Percentiles rank a stretch among this genome's conserved stretches.
Evolutionary conservation across 53 echinoderm and acorn worm genomes (phyloP).

Genomic region (Echinarachnius parma): DNA sequence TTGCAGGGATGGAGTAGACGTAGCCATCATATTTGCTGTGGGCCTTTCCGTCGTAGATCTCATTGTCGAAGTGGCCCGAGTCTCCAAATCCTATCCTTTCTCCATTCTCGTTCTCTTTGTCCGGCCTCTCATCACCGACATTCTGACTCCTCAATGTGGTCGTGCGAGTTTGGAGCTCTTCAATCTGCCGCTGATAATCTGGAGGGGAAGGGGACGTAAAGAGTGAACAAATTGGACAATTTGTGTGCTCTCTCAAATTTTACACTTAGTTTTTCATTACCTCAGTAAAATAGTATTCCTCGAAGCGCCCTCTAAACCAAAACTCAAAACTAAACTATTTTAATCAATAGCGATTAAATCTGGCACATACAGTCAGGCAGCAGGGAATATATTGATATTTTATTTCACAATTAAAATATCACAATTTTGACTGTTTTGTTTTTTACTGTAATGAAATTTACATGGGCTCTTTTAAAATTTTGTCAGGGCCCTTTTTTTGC

Average conservation of each 20-base stretch:
- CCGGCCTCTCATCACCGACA: conserved; percentile 45
- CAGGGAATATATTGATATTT: no score
- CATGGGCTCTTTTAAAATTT: no score
- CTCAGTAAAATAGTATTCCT: no score
- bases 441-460: no score
- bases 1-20: conserved; percentile 85
- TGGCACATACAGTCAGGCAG: not conserved
- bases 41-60: conserved; percentile 80
- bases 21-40: conserved; percentile 90
- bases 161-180: conserved; percentile 77
- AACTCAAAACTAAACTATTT: no score
- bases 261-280: no score
- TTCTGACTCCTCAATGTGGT: conserved; percentile 51
- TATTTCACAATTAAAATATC: no score
- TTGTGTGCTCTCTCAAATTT: no score
- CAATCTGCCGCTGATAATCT: conserved; percentile 91
- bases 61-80: conserved; percentile 82
- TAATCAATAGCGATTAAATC: not conserved
- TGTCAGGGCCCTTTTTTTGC: no score
- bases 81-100: conserved; percentile 78
- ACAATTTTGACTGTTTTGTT: no score
- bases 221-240: conserved; percentile 1
- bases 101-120: conserved; percentile 52
- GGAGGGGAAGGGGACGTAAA: no score
- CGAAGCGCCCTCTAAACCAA: no score